Evolutionary conservation across 2,888 invertebrate species (phyloP).

Genomic region (Cremastobaeus sp.): DNA sequence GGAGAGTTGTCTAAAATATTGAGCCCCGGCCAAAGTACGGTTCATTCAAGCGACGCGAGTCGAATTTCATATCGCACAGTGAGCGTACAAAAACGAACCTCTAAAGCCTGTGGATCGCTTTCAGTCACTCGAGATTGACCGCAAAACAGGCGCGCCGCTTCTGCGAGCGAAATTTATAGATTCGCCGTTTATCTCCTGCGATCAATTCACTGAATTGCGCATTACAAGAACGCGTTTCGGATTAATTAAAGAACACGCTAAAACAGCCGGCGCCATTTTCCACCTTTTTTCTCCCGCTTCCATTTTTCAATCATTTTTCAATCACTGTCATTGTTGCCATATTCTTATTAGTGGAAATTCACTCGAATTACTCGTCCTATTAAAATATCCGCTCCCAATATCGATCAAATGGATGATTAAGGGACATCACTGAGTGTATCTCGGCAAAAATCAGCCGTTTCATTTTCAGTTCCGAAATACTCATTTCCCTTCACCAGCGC

Average conservation of each 20-base stretch:
- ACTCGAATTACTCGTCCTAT: constrained; percentile 42
- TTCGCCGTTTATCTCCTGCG: constrained; percentile 52
- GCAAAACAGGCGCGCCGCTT: constrained; percentile 51
- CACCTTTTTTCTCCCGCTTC: background rate
- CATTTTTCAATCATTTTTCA: constrained; percentile 13
- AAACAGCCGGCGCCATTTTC: constrained; percentile 20
- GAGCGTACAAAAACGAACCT: constrained; percentile 51
- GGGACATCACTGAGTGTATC: constrained; percentile 45
- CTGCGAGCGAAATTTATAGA: constrained; percentile 49
- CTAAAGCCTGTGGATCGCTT: constrained; percentile 54
- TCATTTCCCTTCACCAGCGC: constrained; percentile 53
- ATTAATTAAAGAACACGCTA: too few species aligned
- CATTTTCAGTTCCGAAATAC: constrained; percentile 51
- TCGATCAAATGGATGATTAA: constrained; percentile 58
- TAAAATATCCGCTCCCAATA: constrained; percentile 46
- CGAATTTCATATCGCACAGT: constrained; percentile 48
- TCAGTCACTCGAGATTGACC: constrained; percentile 48
- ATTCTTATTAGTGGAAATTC: constrained; percentile 40
- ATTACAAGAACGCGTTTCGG: constrained; percentile 33
- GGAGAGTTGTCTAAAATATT: constrained; percentile 50
- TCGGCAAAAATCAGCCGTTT: constrained; percentile 54
- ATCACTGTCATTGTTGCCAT: constrained; percentile 18
- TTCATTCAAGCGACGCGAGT: constrained; percentile 43
- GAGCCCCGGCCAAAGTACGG: constrained; percentile 36
- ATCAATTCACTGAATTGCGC: constrained; percentile 35